Base-by-base conservation (phyloP, 2,888 invertebrate genomes). In the Barypeithes pellucidus region DNA sequence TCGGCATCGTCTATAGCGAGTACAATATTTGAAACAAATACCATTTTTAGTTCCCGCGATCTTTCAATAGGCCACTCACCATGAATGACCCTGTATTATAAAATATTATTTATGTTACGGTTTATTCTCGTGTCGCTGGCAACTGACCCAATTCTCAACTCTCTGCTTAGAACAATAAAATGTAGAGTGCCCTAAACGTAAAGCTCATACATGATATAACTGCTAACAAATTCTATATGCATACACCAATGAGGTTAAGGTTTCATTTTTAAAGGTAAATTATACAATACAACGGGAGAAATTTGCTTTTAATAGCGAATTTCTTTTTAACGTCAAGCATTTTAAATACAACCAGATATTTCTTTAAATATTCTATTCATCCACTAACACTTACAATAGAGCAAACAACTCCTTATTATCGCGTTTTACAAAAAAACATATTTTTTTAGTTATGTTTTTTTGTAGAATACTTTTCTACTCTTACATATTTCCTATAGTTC, bases 341-440 rank as follows among this genome's bases (percentile, higher is more conserved):
- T 72, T 76, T 78, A 78, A n/a, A n/a, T 80, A 79, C 81, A 70
- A 73, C 60, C 70, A 22, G 43, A 52, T 73, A 69, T 77, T 73
- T 80, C 80, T 80, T 84, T 82, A 84, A 83, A 84, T 82, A 83
- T 75, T 83, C 83, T 84, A 83, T 84, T 82, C 83, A 82, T 83
- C 81, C 83, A 84, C 84, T 84, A 84, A 84, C 84, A 84, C 84
- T 83, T 84, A 84, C 80, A 82, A 77, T 81, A 82, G 75, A 79
- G 80, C 80, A 79, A 82, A 82, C 81, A 82, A 79, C 41, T 62
- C 67, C 54, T 39, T 54, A 57, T 57, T 33, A 57, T 33, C 33
- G 22, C 0, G 20, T 54, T 72, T 47, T 20, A 60, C 50, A 60
- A 61, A 65, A 52, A 66, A 39, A 54, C 65, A 66, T 24, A 5